A percentile compares a stretch with the other conserved stretches of the same genome.
Evolutionary conservation across 1,140 invertebrate genomes (phyloP).

Genomic region (Scaptodrosophila lebanonensis): DNA sequence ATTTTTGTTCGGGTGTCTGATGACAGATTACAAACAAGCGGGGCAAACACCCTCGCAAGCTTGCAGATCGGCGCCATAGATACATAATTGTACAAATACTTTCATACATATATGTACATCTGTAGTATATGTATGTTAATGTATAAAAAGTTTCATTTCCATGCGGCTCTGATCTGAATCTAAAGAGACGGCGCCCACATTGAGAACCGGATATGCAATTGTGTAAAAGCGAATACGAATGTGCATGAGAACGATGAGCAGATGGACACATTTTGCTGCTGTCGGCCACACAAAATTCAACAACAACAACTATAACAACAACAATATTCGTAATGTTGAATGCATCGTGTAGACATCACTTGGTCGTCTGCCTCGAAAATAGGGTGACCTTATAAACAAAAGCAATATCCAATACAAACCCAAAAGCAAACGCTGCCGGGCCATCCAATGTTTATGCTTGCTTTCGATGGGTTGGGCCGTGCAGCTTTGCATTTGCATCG

Average conservation of each 20-base stretch:
- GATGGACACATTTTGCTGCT: constrained; percentile 47
- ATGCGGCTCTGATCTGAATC: constrained; percentile 25
- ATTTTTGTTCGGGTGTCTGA: constrained; percentile 40
- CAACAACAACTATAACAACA: no score
- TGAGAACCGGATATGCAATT: constrained; percentile 70
- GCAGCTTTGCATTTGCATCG: not conserved
- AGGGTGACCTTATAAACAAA: constrained; percentile 58
- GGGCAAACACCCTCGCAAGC: constrained; percentile 5
- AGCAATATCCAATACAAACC: constrained; percentile 22
- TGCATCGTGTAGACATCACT: not conserved
- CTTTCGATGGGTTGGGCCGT: constrained; percentile 2
- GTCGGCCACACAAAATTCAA: no score
- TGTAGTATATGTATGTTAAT: not conserved
- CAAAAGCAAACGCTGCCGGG: constrained; percentile 1
- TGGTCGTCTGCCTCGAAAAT: constrained; percentile 28
- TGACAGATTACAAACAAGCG: constrained; percentile 57
- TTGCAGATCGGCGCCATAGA: constrained; percentile 33
- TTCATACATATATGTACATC: not conserved
- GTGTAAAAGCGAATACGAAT: constrained; percentile 42
- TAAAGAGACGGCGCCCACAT: constrained; percentile 62
- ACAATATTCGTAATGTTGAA: no score
- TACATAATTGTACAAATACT: constrained; percentile 1
- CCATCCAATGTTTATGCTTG: constrained; percentile 12
- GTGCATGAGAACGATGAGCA: constrained; percentile 40
- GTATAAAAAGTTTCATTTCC: constrained; percentile 1